Evolutionary conservation across 1,140 invertebrate species (phyloP).

Genomic region (Saxidomus purpurata): DNA sequence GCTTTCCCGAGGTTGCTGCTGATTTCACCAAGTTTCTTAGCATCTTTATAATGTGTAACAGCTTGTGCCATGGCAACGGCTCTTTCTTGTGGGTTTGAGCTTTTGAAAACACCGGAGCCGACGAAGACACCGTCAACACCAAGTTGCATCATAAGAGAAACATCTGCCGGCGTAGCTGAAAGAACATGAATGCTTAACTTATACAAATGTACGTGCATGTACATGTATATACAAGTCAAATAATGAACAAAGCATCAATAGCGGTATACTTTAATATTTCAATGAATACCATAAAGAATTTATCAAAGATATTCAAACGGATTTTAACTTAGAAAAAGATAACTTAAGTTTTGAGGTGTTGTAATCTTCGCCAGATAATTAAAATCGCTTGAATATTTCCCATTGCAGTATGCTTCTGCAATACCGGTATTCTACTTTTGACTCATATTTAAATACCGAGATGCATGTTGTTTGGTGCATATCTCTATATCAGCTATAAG

Average conservation of each 20-base stretch:
- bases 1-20: constrained; percentile 81
- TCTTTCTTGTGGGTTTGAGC: constrained; percentile 75
- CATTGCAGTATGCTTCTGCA: no score
- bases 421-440: no score
- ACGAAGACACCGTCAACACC: constrained; percentile 84
- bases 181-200: constrained; percentile 21
- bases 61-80: constrained; percentile 83
- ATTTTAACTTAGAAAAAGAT: no score
- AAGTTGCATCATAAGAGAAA: constrained; percentile 83
- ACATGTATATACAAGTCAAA: background rate
- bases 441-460: no score
- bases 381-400: no score
- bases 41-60: constrained; percentile 83
- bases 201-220: background rate
- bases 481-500: no score
- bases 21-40: constrained; percentile 76
- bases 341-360: no score
- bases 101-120: constrained; percentile 84
- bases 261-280: background rate
- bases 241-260: background rate
- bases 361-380: no score
- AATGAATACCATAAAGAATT: no score
- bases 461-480: no score
- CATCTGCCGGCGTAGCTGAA: constrained; percentile 83
- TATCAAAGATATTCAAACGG: no score